Evolutionary conservation across 1,140 invertebrate species (phyloP), one percentile per base, ranked within the genome.

Genomic region (Mercenaria mercenaria): DNA sequence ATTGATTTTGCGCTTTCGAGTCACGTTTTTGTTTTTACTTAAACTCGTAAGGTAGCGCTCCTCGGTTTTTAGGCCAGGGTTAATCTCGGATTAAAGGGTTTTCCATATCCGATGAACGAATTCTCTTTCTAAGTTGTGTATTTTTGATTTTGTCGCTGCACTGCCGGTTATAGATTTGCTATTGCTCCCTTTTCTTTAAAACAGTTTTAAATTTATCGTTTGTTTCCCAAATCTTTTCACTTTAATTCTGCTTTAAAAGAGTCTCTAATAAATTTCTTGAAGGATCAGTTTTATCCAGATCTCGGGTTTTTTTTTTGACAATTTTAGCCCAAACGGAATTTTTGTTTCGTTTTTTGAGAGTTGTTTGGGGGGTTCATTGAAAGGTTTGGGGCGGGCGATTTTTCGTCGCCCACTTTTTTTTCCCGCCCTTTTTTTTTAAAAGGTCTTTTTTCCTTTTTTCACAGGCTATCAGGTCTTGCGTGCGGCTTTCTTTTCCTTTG

Each of bases 21-120:
- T 88, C n/a, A 0, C 86, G 59, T 72, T 72, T 50, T 6, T 34
- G 37, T 52, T 50, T 69, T 23, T 26, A 20, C 29, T 26, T 13
- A 69, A 50, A 23, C 32, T 85, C 11, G 32, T 26, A 23, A 85
- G 1, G 83, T 74, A 18, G 83, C 83, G n/a, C 86, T 88, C 20
- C 64, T 64, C 37, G 86, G 76, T 41, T 88, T 88, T 18, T 81
- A 26, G 20, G 86, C 77, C 64, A 79, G 3, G 18, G 86, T 77
- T 13, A 88, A 56, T 72, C 34, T 88, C 6, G 86, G 86, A 50
- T 88, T 88, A 13, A 88, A 32, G 20, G 86, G 86, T 50, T 77
- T 79, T n/a, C 86, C 86, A 72, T 88, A 88, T 32, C 77, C 86
- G 6, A 88, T 0, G 86, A 88, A 26, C 61, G 76, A 37, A 88